Evolutionary conservation across 1,140 invertebrate genomes (phyloP), one percentile per base, ranked within the genome.

Genomic region (Eurosta solidaginis): DNA sequence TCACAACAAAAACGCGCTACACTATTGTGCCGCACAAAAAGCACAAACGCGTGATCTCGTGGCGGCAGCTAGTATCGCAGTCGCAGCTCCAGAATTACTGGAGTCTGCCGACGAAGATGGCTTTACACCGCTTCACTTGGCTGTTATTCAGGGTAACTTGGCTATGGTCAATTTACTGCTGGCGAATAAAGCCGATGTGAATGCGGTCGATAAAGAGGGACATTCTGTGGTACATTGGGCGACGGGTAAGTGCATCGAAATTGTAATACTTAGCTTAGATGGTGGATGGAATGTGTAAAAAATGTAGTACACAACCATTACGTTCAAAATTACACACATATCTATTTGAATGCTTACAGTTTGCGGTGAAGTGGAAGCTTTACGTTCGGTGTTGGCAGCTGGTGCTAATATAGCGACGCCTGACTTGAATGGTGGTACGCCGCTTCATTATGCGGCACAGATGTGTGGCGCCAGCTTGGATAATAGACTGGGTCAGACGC

Each of bases 191-290:
- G 96, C 97, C 10, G 94, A 98, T 83, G 92, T 98, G 52, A 94
- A 95, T 86, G 93, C 93, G 44, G 90, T 94, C 75, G 98, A 99
- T 88, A 93, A 96, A 84, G 97, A 99, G 87, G 93, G 94, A 74
- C 98, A 99, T 86, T 97, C 97, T 2, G 94, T 96, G n/a, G 93
- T 98, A 17, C 98, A 99, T 88, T 99, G 98, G 98, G 97, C 98
- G 3, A 97, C 96, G 81, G 97, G 97, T 97, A 88, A 90, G 86
- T 74, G n/a, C n/a, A n/a, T n/a, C n/a, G n/a, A n/a, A n/a, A n/a
- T n/a, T n/a, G n/a, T n/a, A n/a, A n/a, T n/a, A n/a, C n/a, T n/a
- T n/a, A n/a, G n/a, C n/a, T n/a, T n/a, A n/a, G n/a, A n/a, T n/a
- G n/a, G n/a, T n/a, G n/a, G n/a, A n/a, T n/a, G n/a, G n/a, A n/a